Evolutionary conservation across 2,888 invertebrate species (phyloP), one percentile per base, ranked within the genome.

Genomic region (Boloria selene): DNA sequence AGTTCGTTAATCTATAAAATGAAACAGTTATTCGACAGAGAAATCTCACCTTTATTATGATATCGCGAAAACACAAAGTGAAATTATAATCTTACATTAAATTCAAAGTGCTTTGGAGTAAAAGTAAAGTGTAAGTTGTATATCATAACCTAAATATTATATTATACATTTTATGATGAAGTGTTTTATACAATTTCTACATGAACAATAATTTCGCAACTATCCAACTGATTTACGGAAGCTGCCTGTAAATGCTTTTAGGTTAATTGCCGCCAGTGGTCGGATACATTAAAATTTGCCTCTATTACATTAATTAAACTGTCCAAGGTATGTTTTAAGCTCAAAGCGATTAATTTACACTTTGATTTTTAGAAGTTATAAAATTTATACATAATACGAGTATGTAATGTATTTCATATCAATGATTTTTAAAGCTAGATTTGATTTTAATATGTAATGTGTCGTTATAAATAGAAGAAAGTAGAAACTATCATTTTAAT

Each of bases 301-400:
- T 68, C 64, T 61, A 68, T 68, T 61, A 65, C 58, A 53, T 58
- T 68, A 61, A 68, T 68, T 68, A 61, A 58, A 68, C 61, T 61
- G 56, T 26, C 56, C 52, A 44, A 60, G 66, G 64, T 55, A 50
- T 38, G 53, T 51, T 65, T 60, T 54, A 62, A 65, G 63, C 52
- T 65, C 38, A 31, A 45, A 45, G 13, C 56, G 22, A n/a, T 38
- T 38, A 38, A 26, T n/a, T 45, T 56, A n/a, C 22, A 56, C 2
- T 56, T 38, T 38, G 44, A 61, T 53, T 58, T 64, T 55, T 52
- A 47, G 50, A 44, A 51, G 7, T 16, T 17, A 26, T 42, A 22
- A 16, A 13, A 7, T 5, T 63, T 16, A 26, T 13, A n/a, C 13
- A n/a, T 18, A 26, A 38, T 44, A 10, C n/a, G n/a, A n/a, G n/a